phyloP scores from a whole-genome alignment of 2,888 invertebrate species.

The Plagodis pulveraria region DNA sequence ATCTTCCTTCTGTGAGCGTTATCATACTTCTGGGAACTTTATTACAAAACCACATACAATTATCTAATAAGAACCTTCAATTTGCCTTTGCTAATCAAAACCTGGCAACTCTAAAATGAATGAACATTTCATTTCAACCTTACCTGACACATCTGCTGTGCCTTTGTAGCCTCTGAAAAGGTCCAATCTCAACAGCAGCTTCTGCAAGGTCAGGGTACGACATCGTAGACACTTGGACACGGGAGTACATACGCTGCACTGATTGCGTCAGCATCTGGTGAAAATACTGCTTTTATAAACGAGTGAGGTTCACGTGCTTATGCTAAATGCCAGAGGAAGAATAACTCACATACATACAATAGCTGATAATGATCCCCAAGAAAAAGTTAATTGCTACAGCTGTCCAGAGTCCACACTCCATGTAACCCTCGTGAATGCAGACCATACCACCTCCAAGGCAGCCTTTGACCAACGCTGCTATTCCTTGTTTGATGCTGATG shows the following conservation, averaged over 20 bases:
- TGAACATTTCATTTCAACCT: no score
- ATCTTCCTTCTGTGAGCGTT: no score
- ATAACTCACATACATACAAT: conserved; percentile 57
- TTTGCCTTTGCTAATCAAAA: no score
- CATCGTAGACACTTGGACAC: conserved; percentile 47
- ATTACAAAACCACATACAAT: no score
- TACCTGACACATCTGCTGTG: conserved; percentile 52
- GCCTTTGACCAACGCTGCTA: conserved; percentile 56
- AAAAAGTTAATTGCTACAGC: conserved; percentile 47
- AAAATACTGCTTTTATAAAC: no score
- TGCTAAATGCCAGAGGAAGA: background rate
- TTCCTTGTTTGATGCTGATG: conserved; percentile 1
- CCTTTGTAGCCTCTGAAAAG: conserved; percentile 42
- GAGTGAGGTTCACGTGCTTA: no score
- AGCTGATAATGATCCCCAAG: conserved; percentile 48
- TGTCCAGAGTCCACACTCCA: conserved; percentile 53
- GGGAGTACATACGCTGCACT: conserved; percentile 58
- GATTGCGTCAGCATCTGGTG: conserved; percentile 52
- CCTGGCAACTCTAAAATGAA: no score
- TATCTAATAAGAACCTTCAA: no score
- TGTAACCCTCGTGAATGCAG: conserved; percentile 57
- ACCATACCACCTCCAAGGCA: conserved; percentile 61
- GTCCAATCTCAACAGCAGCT: conserved; percentile 44
- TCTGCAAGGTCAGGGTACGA: conserved; percentile 63
- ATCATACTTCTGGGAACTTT: no score